These are phyloP conservation scores for Artibeus jamaicensis DNA, from an alignment of 2,797 vertebrate genomes.

Conservation along the genomic window DNA sequence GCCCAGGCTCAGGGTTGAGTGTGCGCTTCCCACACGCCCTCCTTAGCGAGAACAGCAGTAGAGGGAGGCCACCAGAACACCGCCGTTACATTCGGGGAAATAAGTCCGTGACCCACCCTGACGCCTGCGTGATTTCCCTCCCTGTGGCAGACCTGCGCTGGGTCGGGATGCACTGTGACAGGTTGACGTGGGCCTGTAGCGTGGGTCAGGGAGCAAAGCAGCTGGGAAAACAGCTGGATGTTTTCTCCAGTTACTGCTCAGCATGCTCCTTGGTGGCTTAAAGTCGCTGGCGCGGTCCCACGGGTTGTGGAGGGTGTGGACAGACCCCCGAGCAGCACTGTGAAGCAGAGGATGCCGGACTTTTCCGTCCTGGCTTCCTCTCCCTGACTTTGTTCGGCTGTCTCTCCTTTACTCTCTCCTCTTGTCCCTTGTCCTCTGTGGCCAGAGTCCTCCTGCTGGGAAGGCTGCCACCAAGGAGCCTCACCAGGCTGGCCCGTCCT, in stretches of 20 bases:
- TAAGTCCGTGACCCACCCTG: accelerated
- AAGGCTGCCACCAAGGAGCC: background rate
- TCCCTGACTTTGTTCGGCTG: background rate
- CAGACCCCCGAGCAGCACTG: accelerated
- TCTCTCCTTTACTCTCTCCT: background rate
- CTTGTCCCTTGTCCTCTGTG: background rate
- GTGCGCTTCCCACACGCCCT: accelerated
- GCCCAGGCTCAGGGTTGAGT: background rate
- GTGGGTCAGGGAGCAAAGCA: background rate
- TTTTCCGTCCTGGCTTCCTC: background rate
- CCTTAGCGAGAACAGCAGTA: accelerated
- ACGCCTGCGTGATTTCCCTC: background rate
- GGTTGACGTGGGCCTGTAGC: accelerated
- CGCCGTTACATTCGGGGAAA: background rate
- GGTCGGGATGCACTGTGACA: accelerated
- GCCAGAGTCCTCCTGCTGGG: background rate
- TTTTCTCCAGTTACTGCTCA: background rate
- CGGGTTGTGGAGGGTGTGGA: background rate
- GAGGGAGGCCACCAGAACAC: accelerated
- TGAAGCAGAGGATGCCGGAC: background rate
- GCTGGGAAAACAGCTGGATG: accelerated
- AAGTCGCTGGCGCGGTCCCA: background rate
- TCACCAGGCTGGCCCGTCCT: accelerated
- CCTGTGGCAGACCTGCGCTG: background rate
- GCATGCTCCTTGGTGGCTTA: accelerated